phyloP scores from a whole-genome alignment of 2,113 vertebrate genomes.

The Muntiacus reevesi region DNA sequence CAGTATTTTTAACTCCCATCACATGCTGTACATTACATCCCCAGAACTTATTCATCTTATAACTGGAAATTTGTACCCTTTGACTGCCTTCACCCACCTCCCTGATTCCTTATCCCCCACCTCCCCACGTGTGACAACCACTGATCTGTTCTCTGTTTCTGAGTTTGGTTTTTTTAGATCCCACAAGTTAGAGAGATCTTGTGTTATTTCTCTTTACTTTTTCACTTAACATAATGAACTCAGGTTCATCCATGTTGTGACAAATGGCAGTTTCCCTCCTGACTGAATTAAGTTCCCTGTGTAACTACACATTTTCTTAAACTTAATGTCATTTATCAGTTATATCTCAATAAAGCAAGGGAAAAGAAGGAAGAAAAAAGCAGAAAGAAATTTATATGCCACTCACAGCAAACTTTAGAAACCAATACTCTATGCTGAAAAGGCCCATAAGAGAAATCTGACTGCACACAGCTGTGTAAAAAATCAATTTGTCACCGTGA shows the following conservation, averaged over 20 bases:
- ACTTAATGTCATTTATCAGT: background rate
- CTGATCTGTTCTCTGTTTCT: background rate
- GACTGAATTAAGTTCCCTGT: background rate
- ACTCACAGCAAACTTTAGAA: background rate
- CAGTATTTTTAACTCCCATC: background rate
- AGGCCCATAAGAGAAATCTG: constrained; percentile 26
- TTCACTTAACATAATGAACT: background rate
- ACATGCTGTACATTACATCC: background rate
- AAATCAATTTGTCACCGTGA: constrained; percentile 33
- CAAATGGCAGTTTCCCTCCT: background rate
- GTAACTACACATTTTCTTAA: background rate
- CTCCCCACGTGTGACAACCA: background rate
- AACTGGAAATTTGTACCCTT: background rate
- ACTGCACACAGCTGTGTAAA: background rate
- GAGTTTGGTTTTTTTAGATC: background rate
- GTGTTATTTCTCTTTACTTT: background rate
- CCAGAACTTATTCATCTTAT: background rate
- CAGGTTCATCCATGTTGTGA: background rate
- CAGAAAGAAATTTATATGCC: constrained; percentile 1
- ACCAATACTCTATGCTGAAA: background rate
- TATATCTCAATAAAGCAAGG: background rate
- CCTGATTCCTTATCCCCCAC: background rate
- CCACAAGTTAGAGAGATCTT: background rate
- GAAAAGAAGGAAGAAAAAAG: background rate
- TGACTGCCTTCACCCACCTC: background rate